Conservation (phyloP, 2,113 vertebrate species). For the Macquaria ambigua region DNA sequence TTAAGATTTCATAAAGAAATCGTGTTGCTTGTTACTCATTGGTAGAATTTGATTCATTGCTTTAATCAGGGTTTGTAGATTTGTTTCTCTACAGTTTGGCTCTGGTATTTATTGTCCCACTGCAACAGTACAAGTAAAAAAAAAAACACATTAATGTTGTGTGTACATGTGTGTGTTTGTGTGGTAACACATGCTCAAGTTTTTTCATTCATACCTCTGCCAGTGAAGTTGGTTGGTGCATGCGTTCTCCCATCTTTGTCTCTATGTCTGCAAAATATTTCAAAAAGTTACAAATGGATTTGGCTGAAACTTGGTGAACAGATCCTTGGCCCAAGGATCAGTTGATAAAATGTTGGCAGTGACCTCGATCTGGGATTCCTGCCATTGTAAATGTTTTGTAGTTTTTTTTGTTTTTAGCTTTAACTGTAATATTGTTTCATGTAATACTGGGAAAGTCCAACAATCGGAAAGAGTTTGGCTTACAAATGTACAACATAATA, state of each 20-base stretch:
- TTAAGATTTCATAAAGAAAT: conserved; percentile 39
- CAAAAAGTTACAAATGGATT: conserved; percentile 36
- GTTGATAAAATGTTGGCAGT: conserved; percentile 18
- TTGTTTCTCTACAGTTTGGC: conserved; percentile 19
- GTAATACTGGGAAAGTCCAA: background rate
- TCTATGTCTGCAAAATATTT: conserved; percentile 45
- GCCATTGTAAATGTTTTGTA: conserved; percentile 16
- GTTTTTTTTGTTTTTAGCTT: conserved; percentile 20
- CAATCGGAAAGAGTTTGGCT: background rate
- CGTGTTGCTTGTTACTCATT: background rate
- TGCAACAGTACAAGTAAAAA: background rate
- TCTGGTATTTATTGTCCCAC: conserved; percentile 25
- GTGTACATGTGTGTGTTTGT: conserved; percentile 4
- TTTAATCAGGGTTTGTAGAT: conserved; percentile 55
- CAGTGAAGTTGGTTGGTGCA: conserved; percentile 14
- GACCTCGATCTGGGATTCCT: conserved; percentile 12
- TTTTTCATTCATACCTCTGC: conserved; percentile 32
- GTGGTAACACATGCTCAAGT: conserved; percentile 35
- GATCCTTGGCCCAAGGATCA: conserved; percentile 25
- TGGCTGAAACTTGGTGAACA: conserved; percentile 33
- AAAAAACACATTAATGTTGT: background rate
- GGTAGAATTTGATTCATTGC: conserved; percentile 44
- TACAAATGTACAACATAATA: background rate
- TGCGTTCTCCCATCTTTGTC: conserved; percentile 9
- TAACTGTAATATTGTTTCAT: conserved; percentile 8